These are phyloP conservation scores for Zaprionus kolodkinae DNA, from an alignment of 1,140 invertebrate genomes.

Conservation along the genomic window DNA sequence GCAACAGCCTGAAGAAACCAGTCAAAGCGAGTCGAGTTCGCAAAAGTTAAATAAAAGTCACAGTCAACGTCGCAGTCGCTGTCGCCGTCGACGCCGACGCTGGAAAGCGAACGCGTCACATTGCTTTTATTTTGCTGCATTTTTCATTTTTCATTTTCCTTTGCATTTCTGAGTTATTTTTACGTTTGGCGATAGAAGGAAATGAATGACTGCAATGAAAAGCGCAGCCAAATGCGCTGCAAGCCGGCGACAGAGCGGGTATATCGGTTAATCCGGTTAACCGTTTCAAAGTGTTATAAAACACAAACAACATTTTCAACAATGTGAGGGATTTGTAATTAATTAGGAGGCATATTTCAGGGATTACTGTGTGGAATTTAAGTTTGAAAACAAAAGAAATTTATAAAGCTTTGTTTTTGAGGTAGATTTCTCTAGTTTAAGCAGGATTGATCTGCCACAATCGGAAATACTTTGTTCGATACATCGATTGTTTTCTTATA, in stretches of 20 bases:
- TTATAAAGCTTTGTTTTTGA: no score
- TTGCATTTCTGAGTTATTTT: slow-evolving; percentile 48
- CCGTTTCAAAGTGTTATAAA: neutral
- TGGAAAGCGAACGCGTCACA: slow-evolving; percentile 10
- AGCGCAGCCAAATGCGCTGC: slow-evolving; percentile 22
- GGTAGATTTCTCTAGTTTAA: no score
- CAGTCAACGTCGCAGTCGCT: neutral
- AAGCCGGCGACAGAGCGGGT: neutral
- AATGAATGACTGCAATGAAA: slow-evolving; percentile 74
- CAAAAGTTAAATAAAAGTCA: slow-evolving; percentile 58
- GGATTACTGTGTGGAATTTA: neutral
- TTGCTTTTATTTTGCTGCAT: slow-evolving; percentile 34
- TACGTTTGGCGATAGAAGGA: slow-evolving; percentile 72
- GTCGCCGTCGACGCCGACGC: neutral
- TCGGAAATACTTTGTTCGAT: no score
- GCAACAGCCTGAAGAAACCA: slow-evolving; percentile 28
- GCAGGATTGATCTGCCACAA: no score
- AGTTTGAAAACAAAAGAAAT: no score
- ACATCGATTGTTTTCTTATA: no score
- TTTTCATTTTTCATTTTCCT: slow-evolving; percentile 30
- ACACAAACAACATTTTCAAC: neutral
- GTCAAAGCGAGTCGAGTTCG: slow-evolving; percentile 46
- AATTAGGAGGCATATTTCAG: no score
- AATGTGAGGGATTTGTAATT: neutral
- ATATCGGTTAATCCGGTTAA: neutral